Evolutionary conservation across 2,888 invertebrate species (phyloP).

Genomic region (Biston stratarius): DNA sequence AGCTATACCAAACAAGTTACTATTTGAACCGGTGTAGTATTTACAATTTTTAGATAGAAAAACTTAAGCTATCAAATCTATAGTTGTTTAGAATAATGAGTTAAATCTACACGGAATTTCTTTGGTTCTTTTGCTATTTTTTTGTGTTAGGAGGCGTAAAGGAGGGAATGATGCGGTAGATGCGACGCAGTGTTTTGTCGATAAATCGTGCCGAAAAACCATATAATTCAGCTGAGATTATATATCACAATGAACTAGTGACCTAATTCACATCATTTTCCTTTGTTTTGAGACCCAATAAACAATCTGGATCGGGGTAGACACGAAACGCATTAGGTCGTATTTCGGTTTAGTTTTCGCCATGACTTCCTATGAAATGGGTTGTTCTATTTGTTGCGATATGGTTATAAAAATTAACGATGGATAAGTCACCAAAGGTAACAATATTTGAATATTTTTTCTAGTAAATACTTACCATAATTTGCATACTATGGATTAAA

Average conservation of each 20-base stretch:
- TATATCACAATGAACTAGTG: constrained; percentile 55
- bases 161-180: neutral
- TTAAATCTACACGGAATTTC: neutral
- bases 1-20: constrained; percentile 44
- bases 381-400: constrained; percentile 18
- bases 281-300: constrained; percentile 55
- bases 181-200: constrained; percentile 36
- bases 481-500: too few species aligned
- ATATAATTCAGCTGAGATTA: constrained; percentile 24
- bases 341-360: constrained; percentile 7
- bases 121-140: neutral
- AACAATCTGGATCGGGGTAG: constrained; percentile 27
- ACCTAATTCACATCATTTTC: constrained; percentile 60
- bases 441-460: neutral
- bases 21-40: neutral
- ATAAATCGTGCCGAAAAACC: constrained; percentile 32
- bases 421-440: constrained; percentile 60
- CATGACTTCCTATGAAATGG: constrained; percentile 42
- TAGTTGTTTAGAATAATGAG: neutral
- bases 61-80: neutral
- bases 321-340: constrained; percentile 28
- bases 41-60: too few species aligned
- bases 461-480: too few species aligned
- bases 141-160: neutral
- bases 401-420: constrained; percentile 55